phyloP scores from a whole-genome alignment of 1,140 invertebrate species.

The Tribolium castaneum region DNA sequence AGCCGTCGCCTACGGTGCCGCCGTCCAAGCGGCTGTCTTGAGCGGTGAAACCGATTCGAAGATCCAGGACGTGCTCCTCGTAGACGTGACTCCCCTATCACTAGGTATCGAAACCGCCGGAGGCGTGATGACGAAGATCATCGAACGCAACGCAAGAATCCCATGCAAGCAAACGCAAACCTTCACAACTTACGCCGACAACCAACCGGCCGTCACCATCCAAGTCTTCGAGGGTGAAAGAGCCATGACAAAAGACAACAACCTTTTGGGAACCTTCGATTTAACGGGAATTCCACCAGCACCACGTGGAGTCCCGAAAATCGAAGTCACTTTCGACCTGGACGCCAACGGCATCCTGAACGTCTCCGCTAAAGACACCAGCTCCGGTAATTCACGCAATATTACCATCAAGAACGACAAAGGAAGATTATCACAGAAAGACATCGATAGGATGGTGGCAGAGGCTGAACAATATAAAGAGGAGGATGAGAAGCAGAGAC shows the following conservation, averaged over 20 bases:
- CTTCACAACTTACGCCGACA: conserved; percentile 75
- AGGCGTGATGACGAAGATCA: conserved; percentile 74
- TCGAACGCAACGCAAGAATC: conserved; percentile 72
- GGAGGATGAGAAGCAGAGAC: conserved; percentile 77
- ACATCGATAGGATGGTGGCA: conserved; percentile 85
- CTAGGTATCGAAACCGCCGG: conserved; percentile 71
- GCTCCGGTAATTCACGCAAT: conserved; percentile 67
- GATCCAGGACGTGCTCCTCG: conserved; percentile 68
- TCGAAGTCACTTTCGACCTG: conserved; percentile 77
- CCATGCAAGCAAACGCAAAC: conserved; percentile 73
- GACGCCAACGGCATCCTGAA: conserved; percentile 80
- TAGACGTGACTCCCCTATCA: conserved; percentile 69
- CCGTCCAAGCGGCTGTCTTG: conserved; percentile 71
- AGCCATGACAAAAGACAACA: conserved; percentile 83
- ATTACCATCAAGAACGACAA: conserved; percentile 90
- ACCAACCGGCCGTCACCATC: conserved; percentile 75
- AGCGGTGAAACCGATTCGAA: conserved; percentile 63
- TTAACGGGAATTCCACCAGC: conserved; percentile 73
- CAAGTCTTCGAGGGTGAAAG: conserved; percentile 84
- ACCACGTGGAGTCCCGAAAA: conserved; percentile 72
- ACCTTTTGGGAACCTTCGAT: conserved; percentile 81
- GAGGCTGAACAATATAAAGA: conserved; percentile 73
- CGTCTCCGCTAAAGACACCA: conserved; percentile 70
- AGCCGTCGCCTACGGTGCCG: conserved; percentile 78
- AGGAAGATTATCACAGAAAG: conserved; percentile 80